A percentile compares a stretch with the other conserved stretches of the same genome.
Conservation (phyloP, 2,113 vertebrate genomes). For the Hypomesus transpacificus region DNA sequence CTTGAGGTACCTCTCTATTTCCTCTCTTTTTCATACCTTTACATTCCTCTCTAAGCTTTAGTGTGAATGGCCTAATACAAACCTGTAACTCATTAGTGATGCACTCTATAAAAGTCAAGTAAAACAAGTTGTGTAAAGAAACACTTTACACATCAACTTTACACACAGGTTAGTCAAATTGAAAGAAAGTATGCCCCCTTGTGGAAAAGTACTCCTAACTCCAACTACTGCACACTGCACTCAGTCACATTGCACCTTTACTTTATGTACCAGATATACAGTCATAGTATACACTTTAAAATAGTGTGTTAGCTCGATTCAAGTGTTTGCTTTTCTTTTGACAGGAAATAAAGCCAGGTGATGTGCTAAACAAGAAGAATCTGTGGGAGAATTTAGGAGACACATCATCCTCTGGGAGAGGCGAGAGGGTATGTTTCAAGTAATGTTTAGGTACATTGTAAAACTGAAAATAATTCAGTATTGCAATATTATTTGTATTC, state of each 20-base stretch:
- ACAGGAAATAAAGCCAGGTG: conserved; percentile 82
- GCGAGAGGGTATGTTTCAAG: conserved; percentile 27
- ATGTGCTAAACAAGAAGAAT: conserved; percentile 77
- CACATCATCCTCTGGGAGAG: conserved; percentile 33
- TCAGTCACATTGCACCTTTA: no score
- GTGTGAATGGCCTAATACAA: neutral
- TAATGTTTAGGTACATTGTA: neutral
- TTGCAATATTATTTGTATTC: neutral
- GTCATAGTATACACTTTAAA: neutral
- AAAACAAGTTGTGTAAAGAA: neutral
- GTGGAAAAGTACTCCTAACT: conserved; percentile 3
- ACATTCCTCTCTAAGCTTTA: neutral
- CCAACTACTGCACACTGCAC: no score
- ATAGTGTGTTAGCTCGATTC: neutral
- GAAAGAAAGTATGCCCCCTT: conserved; percentile 12
- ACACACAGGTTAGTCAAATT: no score
- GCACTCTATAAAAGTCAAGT: conserved; percentile 3
- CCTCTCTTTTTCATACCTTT: neutral
- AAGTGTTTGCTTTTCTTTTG: neutral
- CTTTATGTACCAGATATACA: no score
- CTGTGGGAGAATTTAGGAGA: conserved; percentile 80
- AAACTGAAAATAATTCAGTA: no score
- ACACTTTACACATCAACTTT: no score
- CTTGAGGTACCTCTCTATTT: conserved; percentile 22
- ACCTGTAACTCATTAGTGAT: neutral